A percentile compares a stretch with the other conserved stretches of the same genome.
phyloP scores from a whole-genome alignment of 1,140 invertebrate species.

The Chionoecetes opilio region DNA sequence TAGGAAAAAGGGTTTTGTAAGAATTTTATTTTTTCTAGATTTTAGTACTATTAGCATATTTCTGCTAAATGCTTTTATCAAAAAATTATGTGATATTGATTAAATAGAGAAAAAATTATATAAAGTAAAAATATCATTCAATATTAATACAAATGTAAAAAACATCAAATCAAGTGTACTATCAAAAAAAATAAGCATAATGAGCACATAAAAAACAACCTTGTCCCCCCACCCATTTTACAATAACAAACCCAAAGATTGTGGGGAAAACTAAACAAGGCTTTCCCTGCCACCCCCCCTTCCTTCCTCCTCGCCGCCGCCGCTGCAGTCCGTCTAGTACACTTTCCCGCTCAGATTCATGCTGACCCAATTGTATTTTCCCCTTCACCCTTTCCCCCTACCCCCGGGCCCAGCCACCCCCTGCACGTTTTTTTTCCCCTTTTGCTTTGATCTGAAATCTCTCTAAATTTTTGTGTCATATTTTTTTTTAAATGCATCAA shows the following conservation, averaged over 20 bases:
- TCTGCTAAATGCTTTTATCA: not conserved
- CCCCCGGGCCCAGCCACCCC: not conserved
- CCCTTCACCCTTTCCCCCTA: slow-evolving; percentile 1
- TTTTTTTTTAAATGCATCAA: not conserved
- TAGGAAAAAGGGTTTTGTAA: not conserved
- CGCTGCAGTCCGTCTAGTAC: not conserved
- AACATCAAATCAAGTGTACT: too few relatives aligned
- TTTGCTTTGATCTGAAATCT: not conserved
- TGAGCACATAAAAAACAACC: not conserved
- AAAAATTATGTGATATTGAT: not conserved
- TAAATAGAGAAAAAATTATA: not conserved
- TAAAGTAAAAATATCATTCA: not conserved
- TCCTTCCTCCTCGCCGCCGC: slow-evolving; percentile 32
- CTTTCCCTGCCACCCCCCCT: not conserved
- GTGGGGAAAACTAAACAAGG: slow-evolving; percentile 1
- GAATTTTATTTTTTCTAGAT: not conserved
- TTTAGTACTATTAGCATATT: not conserved
- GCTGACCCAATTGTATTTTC: slow-evolving; percentile 60
- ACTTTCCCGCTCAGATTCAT: slow-evolving; percentile 43
- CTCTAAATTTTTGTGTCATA: too few relatives aligned
- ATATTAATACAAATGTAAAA: not conserved
- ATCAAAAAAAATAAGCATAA: too few relatives aligned
- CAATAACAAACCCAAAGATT: not conserved
- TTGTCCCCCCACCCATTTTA: not conserved
- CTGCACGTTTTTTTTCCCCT: not conserved